Conservation (phyloP, 64 coral and sea anemone genomes). For the Montipora efflorescens region DNA sequence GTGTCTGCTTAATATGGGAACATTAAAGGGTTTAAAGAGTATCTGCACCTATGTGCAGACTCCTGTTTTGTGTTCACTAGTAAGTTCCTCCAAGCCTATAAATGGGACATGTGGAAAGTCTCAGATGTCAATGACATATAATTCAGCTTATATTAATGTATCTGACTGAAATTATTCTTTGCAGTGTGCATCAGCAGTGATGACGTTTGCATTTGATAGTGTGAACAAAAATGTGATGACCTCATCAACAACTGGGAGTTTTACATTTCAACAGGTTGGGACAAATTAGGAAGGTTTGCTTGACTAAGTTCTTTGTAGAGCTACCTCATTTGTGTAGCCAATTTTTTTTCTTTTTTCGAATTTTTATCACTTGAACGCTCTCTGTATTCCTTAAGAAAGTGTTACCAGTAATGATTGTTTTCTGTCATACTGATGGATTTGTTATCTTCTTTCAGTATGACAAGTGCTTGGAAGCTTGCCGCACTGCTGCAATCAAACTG, state of each 20-base stretch:
- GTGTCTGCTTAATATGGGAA: too few species aligned
- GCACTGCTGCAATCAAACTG: conserved; percentile 53
- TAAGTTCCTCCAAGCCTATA: too few species aligned
- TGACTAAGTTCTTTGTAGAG: background rate
- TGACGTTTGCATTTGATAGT: conserved; percentile 95
- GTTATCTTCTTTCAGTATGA: conserved; percentile 64
- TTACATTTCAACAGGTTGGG: conserved; percentile 84
- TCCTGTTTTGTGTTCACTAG: too few species aligned
- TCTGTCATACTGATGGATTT: background rate
- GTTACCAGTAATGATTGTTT: background rate
- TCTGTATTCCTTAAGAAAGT: too few species aligned
- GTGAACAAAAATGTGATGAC: conserved; percentile 76
- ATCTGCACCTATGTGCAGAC: too few species aligned
- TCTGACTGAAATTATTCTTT: conserved; percentile 10
- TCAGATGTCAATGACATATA: too few species aligned
- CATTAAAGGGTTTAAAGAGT: too few species aligned
- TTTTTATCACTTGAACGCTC: too few species aligned
- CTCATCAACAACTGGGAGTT: conserved; percentile 88
- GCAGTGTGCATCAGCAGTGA: conserved; percentile 77
- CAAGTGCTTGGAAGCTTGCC: conserved; percentile 80
- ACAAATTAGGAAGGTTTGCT: background rate
- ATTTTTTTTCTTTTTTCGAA: too few species aligned
- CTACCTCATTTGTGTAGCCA: too few species aligned
- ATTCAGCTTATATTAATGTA: too few species aligned
- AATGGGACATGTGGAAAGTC: too few species aligned